phyloP scores from a whole-genome alignment of 2,113 vertebrate genomes.

The Ellobius talpinus region DNA sequence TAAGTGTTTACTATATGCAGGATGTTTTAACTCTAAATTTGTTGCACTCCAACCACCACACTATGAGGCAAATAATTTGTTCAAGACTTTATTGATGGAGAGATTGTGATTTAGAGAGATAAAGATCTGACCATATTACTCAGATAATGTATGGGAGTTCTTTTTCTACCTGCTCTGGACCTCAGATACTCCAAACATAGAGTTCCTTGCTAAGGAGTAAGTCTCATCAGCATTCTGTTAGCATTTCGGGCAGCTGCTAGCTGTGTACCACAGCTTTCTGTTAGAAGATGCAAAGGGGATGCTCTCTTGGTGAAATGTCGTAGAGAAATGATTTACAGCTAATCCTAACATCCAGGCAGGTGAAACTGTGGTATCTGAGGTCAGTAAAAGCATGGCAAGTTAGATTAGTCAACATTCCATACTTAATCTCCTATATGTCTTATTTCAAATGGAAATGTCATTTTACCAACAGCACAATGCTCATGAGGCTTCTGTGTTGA shows the following conservation, averaged over 20 bases:
- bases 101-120: slow-evolving; percentile 4
- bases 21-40: slow-evolving; percentile 11
- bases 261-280: not conserved
- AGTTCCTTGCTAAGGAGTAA: not conserved
- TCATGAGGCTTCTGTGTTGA: not conserved
- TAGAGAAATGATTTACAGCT: not conserved
- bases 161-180: not conserved
- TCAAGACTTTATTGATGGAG: slow-evolving; percentile 18
- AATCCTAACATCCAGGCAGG: not conserved
- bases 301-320: not conserved
- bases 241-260: not conserved
- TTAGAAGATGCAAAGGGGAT: not conserved
- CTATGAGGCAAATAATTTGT: not conserved
- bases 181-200: not conserved
- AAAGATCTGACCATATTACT: not conserved
- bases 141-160: not conserved
- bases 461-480: not conserved
- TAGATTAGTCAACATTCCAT: not conserved
- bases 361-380: not conserved
- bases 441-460: not conserved
- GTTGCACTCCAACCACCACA: not conserved
- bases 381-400: not conserved
- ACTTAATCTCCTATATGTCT: not conserved
- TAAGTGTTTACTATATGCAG: not conserved
- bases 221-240: not conserved